Conservation (phyloP, 2,797 vertebrate genomes). For the Xerus rutilus region DNA sequence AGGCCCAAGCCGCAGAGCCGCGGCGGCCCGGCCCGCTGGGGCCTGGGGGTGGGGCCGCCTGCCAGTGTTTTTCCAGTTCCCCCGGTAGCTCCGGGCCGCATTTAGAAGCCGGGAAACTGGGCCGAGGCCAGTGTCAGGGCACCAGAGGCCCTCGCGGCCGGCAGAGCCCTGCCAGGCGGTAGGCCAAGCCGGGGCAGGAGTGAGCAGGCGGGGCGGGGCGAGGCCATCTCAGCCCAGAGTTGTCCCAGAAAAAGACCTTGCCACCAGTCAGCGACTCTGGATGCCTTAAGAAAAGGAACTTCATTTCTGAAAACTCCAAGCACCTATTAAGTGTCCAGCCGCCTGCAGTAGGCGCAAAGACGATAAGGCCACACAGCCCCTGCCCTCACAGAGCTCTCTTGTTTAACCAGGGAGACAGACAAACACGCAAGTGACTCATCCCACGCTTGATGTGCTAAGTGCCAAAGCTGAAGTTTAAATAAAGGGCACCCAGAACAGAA, state of each 20-base stretch:
- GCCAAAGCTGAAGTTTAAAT: conserved; percentile 65
- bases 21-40: conserved; percentile 66
- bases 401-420: background rate
- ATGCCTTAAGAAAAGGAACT: background rate
- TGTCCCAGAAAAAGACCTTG: background rate
- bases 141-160: conserved; percentile 7
- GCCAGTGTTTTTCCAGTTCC: conserved; percentile 86
- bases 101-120: conserved; percentile 70
- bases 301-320: background rate
- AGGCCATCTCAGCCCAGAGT: background rate
- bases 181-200: background rate
- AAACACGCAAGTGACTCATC: conserved; percentile 56
- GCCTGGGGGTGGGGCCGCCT: conserved; percentile 80
- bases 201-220: background rate
- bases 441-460: background rate
- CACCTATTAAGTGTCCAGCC: background rate
- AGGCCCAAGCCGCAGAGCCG: conserved; percentile 71
- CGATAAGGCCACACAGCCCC: background rate
- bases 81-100: conserved; percentile 83
- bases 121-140: conserved; percentile 73
- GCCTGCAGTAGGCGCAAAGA: background rate
- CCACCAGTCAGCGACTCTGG: background rate
- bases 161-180: background rate
- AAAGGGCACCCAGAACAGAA: conserved; percentile 65
- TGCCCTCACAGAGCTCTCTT: background rate